phyloP scores from a whole-genome alignment of 2,888 invertebrate genomes.

The Noctua pronuba region DNA sequence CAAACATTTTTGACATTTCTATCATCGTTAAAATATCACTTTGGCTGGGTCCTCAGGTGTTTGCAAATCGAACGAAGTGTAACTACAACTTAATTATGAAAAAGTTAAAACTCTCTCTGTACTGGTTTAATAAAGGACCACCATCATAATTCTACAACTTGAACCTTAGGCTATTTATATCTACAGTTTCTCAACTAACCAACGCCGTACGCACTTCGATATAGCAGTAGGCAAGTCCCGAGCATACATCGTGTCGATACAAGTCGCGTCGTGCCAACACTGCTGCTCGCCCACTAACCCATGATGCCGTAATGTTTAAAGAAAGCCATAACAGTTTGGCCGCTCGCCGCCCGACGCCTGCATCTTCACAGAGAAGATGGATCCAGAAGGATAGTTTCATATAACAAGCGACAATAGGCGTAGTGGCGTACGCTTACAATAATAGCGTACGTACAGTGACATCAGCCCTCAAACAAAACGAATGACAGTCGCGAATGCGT shows the following conservation, averaged over 20 bases:
- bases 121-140: background rate
- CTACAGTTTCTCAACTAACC: background rate
- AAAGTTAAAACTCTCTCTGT: background rate
- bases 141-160: background rate
- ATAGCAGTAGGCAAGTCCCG: constrained; percentile 3
- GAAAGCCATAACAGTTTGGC: constrained; percentile 66
- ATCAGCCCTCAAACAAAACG: too few relatives aligned
- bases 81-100: background rate
- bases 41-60: background rate
- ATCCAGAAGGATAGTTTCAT: background rate
- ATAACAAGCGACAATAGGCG: too few relatives aligned
- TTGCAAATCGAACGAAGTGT: background rate
- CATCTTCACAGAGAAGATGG: background rate
- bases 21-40: background rate
- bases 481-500: too few relatives aligned
- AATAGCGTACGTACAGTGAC: too few relatives aligned
- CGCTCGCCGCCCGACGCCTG: constrained; percentile 30
- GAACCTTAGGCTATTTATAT: background rate
- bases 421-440: too few relatives aligned
- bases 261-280: constrained; percentile 52
- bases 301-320: constrained; percentile 58
- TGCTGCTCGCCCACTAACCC: constrained; percentile 49
- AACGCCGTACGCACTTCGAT: background rate
- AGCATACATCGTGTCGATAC: constrained; percentile 30
- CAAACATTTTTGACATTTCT: background rate